phyloP scores from a whole-genome alignment of 1,140 invertebrate species.

The Lerema accius region DNA sequence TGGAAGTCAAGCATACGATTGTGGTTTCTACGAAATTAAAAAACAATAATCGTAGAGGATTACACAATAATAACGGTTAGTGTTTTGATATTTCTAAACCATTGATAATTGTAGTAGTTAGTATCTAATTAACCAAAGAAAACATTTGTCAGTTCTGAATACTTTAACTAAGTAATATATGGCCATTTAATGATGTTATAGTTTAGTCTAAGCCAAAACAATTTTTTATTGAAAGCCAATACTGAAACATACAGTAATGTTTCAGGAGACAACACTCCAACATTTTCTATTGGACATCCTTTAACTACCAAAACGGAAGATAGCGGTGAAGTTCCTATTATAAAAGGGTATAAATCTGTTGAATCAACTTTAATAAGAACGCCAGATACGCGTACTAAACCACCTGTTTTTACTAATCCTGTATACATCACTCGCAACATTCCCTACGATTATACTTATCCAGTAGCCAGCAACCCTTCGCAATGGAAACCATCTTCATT shows the following conservation, averaged over 20 bases:
- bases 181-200: too few species aligned
- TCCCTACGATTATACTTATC: constrained; percentile 65
- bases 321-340: constrained; percentile 63
- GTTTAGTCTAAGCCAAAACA: too few species aligned
- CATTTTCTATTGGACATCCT: constrained; percentile 46
- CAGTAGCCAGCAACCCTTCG: constrained; percentile 51
- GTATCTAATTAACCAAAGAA: too few species aligned
- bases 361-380: constrained; percentile 70
- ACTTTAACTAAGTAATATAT: too few species aligned
- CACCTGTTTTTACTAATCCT: constrained; percentile 46
- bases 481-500: constrained; percentile 68
- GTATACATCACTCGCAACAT: constrained; percentile 52
- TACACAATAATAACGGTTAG: constrained; percentile 40
- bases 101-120: too few species aligned
- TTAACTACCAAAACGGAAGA: constrained; percentile 53
- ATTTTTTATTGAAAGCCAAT: background rate
- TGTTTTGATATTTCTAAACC: too few species aligned
- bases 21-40: constrained; percentile 71
- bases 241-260: background rate
- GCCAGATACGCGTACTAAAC: constrained; percentile 58
- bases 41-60: constrained; percentile 64
- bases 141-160: too few species aligned
- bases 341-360: constrained; percentile 64
- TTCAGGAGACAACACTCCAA: constrained; percentile 46
- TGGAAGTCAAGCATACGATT: constrained; percentile 75